phyloP scores from a whole-genome alignment of 2,797 vertebrate species.

The Rhabdophis nuchalis region DNA sequence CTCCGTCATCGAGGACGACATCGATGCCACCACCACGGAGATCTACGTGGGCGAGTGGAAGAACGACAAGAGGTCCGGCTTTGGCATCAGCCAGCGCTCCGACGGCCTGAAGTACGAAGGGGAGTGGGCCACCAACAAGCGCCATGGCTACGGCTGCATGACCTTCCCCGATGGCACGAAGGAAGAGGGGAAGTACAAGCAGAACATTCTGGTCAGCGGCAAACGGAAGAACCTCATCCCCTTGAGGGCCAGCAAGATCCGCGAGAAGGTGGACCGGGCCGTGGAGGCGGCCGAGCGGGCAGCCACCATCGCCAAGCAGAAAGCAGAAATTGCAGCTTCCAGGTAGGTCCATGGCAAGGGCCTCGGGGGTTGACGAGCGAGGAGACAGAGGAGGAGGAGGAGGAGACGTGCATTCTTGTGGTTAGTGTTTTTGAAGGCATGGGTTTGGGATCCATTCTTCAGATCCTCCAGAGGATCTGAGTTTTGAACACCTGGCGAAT shows the following conservation, averaged over 20 bases:
- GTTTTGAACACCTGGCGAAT: not conserved
- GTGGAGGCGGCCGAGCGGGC: slow-evolving; percentile 88
- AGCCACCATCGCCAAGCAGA: slow-evolving; percentile 88
- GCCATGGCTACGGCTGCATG: slow-evolving; percentile 96
- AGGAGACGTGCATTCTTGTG: not conserved
- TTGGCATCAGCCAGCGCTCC: slow-evolving; percentile 88
- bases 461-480: not conserved
- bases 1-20: slow-evolving; percentile 85
- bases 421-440: not conserved
- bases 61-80: slow-evolving; percentile 92
- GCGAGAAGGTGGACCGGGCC: slow-evolving; percentile 95
- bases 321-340: slow-evolving; percentile 90
- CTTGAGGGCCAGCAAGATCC: slow-evolving; percentile 92
- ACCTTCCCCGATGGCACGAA: slow-evolving; percentile 93
- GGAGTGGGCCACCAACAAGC: slow-evolving; percentile 94
- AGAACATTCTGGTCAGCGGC: slow-evolving; percentile 92
- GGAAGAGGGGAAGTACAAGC: slow-evolving; percentile 98
- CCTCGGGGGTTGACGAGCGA: not conserved
- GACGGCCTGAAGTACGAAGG: slow-evolving; percentile 94
- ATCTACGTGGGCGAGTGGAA: slow-evolving; percentile 95
- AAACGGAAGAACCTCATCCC: slow-evolving; percentile 98
- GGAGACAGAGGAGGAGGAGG: not conserved
- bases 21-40: slow-evolving; percentile 95
- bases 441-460: not conserved
- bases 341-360: slow-evolving; percentile 73